Evolutionary conservation across 2,888 invertebrate genomes (phyloP).

Genomic region (Perizoma affinitatum): DNA sequence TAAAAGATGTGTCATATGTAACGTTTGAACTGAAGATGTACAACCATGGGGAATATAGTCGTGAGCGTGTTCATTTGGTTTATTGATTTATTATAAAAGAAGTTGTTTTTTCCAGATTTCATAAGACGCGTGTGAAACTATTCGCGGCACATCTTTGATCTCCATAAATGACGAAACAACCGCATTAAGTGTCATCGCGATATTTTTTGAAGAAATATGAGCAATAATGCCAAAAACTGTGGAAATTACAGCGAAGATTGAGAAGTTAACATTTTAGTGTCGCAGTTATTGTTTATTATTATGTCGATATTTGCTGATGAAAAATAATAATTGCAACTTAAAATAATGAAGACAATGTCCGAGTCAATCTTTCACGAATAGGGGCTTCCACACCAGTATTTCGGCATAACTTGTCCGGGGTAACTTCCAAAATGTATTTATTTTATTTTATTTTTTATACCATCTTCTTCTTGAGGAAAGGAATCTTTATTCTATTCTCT

Average conservation of each 20-base stretch:
- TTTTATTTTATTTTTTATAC: too few relatives aligned
- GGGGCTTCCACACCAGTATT: too few relatives aligned
- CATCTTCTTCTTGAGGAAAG: too few relatives aligned
- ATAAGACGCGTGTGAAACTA: conserved; percentile 8
- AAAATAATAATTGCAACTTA: neutral
- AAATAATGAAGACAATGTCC: too few relatives aligned
- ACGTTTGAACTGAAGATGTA: too few relatives aligned
- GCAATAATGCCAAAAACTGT: conserved; percentile 22
- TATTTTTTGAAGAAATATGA: conserved; percentile 21
- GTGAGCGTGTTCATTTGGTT: too few relatives aligned
- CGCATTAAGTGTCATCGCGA: conserved; percentile 21
- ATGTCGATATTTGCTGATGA: neutral
- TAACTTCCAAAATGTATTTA: too few relatives aligned
- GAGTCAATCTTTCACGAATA: too few relatives aligned
- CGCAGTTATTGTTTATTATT: conserved; percentile 7
- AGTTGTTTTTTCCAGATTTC: conserved; percentile 2
- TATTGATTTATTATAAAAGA: neutral
- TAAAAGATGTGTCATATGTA: too few relatives aligned
- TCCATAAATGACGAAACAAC: conserved; percentile 12
- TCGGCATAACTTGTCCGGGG: too few relatives aligned
- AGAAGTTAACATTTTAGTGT: conserved; percentile 17
- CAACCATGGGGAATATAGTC: too few relatives aligned
- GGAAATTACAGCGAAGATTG: conserved; percentile 7
- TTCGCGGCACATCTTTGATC: conserved; percentile 22
- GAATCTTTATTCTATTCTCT: too few relatives aligned